Evolutionary conservation across 2,797 vertebrate genomes (phyloP), one percentile per base, ranked within the genome.

Genomic region (Alfaro cultratus): DNA sequence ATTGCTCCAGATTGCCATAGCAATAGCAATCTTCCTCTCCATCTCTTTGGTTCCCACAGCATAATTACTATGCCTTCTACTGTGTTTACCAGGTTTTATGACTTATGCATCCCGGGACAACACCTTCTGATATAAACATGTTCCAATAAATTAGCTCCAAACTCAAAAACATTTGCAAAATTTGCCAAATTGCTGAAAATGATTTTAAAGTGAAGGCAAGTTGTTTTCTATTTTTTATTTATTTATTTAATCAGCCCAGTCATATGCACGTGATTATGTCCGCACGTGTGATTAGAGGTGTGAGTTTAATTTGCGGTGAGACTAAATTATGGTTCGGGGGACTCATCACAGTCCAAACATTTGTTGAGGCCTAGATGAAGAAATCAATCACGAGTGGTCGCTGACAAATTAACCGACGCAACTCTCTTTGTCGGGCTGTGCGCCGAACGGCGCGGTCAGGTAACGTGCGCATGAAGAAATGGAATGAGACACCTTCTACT

Each of bases 351-450:
- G 90, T 81, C 84, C 88, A 92, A 94, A 94, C 90, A 92, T 93
- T 92, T 93, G 90, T 92, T 85, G 90, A 92, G 88, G 83, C 77
- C 77, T 60, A 62, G 87, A 92, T 92, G 91, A 92, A 93, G 90
- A 93, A 94, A 93, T 93, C 91, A 92, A 94, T 93, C 92, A 92
- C 87, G 87, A 89, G 91, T 87, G 83, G 73, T 62, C 81, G 75
- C 85, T 88, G 89, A 92, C 90, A 91, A 94, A 93, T 92, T 80
- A 93, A 89, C 88, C 86, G 87, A 87, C 88, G 88, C 84, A 41
- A 70, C 85, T 87, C 82, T 88, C 89, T 89, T 89, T 91, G 92
- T 93, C 76, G 68, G 60, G 85, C 89, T 80, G 73, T 1, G n/a
- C 4, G 78, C 86, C 81, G 84, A 91, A 90, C 86, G 76, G 76